Evolutionary conservation across 2,888 invertebrate genomes (phyloP).

Genomic region (Oscheius sp.): DNA sequence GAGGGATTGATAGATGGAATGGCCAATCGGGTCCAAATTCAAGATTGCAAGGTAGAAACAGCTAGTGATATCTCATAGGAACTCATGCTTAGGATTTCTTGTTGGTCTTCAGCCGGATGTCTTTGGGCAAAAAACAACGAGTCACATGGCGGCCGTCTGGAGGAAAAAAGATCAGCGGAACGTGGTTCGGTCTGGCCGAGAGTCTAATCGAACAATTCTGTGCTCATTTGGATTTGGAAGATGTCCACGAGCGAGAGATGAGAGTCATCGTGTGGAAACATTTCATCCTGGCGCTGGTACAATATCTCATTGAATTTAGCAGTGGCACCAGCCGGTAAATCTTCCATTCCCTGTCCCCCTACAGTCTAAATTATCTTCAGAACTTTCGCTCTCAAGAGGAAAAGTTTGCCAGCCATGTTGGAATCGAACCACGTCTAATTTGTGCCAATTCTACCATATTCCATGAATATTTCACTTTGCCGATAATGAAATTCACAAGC

Average conservation of each 20-base stretch:
- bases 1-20: constrained; percentile 38
- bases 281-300: constrained; percentile 42
- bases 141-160: constrained; percentile 39
- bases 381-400: background rate
- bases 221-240: constrained; percentile 44
- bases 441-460: background rate
- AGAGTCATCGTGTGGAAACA: constrained; percentile 45
- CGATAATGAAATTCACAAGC: background rate
- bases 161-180: constrained; percentile 36
- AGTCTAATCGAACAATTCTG: constrained; percentile 39
- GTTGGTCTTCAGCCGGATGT: constrained; percentile 17
- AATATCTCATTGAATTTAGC: constrained; percentile 31
- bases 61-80: too few species aligned
- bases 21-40: constrained; percentile 27
- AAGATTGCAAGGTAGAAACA: constrained; percentile 38
- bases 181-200: constrained; percentile 42
- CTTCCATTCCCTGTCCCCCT: background rate
- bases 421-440: background rate
- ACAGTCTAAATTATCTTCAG: too few species aligned
- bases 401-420: background rate
- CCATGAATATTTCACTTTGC: constrained; percentile 4
- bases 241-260: constrained; percentile 47
- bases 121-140: constrained; percentile 36
- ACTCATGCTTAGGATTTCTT: constrained; percentile 28
- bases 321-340: constrained; percentile 8